Evolutionary conservation across 2,888 invertebrate species (phyloP).

Genomic region (Yponomeuta malinellus): DNA sequence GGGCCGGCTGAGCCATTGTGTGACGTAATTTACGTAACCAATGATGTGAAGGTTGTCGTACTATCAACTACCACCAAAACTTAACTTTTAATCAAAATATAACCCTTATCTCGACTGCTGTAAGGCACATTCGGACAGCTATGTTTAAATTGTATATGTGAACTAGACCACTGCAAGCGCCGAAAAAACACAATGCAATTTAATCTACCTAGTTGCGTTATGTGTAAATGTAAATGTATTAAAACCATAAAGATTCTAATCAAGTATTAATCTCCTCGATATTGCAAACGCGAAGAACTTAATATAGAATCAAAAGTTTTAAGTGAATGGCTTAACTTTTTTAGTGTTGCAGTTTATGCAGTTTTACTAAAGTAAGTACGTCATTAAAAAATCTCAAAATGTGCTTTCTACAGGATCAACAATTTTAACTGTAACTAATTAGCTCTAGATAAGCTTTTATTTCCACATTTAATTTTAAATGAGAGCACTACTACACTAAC

Average conservation of each 20-base stretch:
- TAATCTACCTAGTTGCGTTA: not conserved
- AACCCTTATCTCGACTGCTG: constrained; percentile 3
- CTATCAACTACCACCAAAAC: constrained; percentile 28
- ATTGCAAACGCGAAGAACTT: not conserved
- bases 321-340: not conserved
- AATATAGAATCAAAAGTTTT: not conserved
- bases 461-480: too few species aligned
- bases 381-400: too few species aligned
- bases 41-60: constrained; percentile 62
- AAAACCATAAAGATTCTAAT: not conserved
- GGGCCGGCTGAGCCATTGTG: constrained; percentile 43
- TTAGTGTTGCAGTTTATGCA: not conserved
- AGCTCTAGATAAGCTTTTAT: too few species aligned
- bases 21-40: constrained; percentile 73
- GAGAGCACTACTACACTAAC: too few species aligned
- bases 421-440: too few species aligned
- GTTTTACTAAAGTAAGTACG: too few species aligned
- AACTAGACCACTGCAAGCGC: not conserved
- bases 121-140: not conserved
- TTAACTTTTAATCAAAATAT: not conserved
- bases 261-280: not conserved
- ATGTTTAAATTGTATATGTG: not conserved
- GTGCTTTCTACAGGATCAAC: too few species aligned
- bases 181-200: not conserved
- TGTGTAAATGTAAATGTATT: not conserved